Conservation (phyloP, 2,797 vertebrate species). For the Yasuhikotakia modesta region DNA sequence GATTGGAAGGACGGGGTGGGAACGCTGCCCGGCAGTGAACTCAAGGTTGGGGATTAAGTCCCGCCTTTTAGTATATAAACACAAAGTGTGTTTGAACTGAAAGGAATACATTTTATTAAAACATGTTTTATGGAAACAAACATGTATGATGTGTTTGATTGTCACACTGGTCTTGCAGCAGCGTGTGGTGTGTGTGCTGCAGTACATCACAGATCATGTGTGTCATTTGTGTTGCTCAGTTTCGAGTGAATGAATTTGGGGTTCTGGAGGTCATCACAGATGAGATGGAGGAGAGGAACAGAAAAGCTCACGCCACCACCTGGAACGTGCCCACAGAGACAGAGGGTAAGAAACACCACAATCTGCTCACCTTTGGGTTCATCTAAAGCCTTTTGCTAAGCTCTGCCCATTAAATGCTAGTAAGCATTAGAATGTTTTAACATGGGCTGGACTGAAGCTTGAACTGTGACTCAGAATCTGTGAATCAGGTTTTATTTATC, state of each 20-base stretch:
- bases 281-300: conserved; percentile 81
- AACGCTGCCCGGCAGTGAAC: conserved; percentile 82
- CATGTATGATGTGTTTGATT: too few relatives aligned
- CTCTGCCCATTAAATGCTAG: not conserved
- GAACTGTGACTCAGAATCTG: too few relatives aligned
- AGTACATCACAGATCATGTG: not conserved
- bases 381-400: not conserved
- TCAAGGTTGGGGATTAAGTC: conserved; percentile 73
- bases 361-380: not conserved
- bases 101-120: not conserved
- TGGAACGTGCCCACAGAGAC: conserved; percentile 86
- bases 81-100: not conserved
- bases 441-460: too few relatives aligned
- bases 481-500: not conserved
- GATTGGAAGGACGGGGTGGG: conserved; percentile 87
- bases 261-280: conserved; percentile 85
- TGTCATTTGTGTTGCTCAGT: conserved; percentile 67
- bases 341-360: conserved; percentile 71
- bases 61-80: conserved; percentile 55
- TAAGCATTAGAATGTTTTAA: too few relatives aligned
- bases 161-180: not conserved
- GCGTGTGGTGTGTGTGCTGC: conserved; percentile 12
- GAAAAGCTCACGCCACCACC: conserved; percentile 83
- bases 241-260: conserved; percentile 85
- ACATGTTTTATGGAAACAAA: too few relatives aligned